Evolutionary conservation across 1,140 invertebrate genomes (phyloP).

Genomic region (Drosophila pseudoobscura): DNA sequence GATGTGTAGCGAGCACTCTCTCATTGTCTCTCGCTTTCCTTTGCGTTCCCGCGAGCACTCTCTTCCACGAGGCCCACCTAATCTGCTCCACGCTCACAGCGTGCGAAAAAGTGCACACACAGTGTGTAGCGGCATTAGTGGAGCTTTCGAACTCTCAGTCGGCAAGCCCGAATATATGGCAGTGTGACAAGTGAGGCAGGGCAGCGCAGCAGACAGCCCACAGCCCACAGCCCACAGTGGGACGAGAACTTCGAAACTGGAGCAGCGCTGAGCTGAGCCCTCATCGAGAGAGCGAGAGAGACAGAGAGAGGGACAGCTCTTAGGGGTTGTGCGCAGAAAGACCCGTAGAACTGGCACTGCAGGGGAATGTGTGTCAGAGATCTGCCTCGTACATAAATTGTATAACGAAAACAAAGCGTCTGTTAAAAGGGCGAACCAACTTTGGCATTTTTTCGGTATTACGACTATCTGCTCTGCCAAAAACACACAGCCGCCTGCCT

Average conservation of each 20-base stretch:
- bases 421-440: slow-evolving; percentile 52
- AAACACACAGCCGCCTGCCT: no score
- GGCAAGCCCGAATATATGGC: slow-evolving; percentile 62
- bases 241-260: slow-evolving; percentile 67
- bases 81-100: neutral
- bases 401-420: slow-evolving; percentile 67
- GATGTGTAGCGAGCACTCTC: neutral
- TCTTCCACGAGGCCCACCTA: neutral
- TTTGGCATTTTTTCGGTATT: slow-evolving; percentile 46
- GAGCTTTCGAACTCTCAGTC: slow-evolving; percentile 63
- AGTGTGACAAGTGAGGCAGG: slow-evolving; percentile 72
- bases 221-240: slow-evolving; percentile 30
- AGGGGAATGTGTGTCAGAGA: slow-evolving; percentile 62
- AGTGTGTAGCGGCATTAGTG: slow-evolving; percentile 17
- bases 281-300: slow-evolving; percentile 18
- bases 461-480: slow-evolving; percentile 17
- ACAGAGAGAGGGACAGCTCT: slow-evolving; percentile 8
- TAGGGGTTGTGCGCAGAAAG: slow-evolving; percentile 15
- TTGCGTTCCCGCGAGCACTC: no score
- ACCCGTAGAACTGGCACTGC: slow-evolving; percentile 25
- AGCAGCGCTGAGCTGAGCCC: slow-evolving; percentile 36
- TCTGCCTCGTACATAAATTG: slow-evolving; percentile 65
- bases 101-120: slow-evolving; percentile 31
- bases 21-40: no score
- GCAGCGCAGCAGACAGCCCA: neutral